Conservation (phyloP, 2,888 invertebrate species). For the Dioctria linearis region DNA sequence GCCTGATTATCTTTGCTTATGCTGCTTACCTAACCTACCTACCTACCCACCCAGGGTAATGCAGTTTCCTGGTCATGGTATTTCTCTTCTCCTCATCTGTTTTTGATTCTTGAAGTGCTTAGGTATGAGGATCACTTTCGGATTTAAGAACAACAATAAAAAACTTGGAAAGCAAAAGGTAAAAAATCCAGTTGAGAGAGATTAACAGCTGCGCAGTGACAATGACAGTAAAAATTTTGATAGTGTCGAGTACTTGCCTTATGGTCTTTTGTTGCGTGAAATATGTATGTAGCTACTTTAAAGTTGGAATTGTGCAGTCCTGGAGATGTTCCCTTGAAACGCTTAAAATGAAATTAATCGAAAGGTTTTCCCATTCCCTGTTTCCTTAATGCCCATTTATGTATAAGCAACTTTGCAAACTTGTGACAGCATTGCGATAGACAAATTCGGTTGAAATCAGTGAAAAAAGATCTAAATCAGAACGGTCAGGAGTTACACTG, state of each 20-base stretch:
- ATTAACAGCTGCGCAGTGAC: conserved; percentile 27
- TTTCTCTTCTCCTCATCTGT: not conserved
- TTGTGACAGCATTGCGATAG: no score
- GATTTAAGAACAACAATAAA: conserved; percentile 12
- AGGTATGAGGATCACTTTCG: conserved; percentile 34
- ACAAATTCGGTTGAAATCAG: no score
- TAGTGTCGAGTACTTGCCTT: conserved; percentile 21
- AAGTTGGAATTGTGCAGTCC: no score
- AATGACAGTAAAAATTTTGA: conserved; percentile 26
- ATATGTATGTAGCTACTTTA: not conserved
- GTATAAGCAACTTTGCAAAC: no score
- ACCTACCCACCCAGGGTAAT: not conserved
- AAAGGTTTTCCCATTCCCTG: no score
- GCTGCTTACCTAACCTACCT: no score
- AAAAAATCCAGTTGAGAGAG: conserved; percentile 3
- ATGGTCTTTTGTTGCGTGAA: conserved; percentile 8
- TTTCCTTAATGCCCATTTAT: no score
- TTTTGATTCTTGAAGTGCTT: not conserved
- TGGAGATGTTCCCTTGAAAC: no score
- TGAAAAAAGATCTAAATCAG: no score
- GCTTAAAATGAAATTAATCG: no score
- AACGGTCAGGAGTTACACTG: no score
- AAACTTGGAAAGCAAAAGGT: not conserved
- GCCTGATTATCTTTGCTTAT: not conserved
- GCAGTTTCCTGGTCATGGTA: not conserved